phyloP scores from a whole-genome alignment of 2,113 vertebrate species.

The Leucoraja erinaceus region DNA sequence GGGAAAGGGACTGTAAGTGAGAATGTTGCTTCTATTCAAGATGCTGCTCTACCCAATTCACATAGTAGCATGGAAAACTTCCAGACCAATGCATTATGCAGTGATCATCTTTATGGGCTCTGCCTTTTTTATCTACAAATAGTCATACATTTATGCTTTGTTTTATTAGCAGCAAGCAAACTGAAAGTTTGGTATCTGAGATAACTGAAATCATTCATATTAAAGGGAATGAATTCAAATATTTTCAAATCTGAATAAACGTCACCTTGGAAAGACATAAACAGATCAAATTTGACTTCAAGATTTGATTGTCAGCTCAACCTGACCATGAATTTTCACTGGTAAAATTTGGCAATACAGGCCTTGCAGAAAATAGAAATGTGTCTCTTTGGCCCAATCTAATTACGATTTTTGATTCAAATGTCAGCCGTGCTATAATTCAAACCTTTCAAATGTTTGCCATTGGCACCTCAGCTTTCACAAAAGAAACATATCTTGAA shows the following conservation, averaged over 20 bases:
- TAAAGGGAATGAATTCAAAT: background rate
- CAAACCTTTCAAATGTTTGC: background rate
- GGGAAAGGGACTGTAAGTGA: background rate
- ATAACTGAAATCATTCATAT: background rate
- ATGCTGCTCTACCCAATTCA: background rate
- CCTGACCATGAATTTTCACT: background rate
- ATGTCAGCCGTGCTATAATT: slow-evolving; percentile 4
- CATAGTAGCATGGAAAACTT: background rate
- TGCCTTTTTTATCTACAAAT: background rate
- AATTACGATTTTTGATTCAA: background rate
- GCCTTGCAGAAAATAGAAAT: background rate
- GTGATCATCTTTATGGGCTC: background rate
- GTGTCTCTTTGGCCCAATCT: background rate
- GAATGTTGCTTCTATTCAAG: background rate
- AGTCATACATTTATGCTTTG: too few species aligned
- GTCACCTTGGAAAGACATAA: background rate
- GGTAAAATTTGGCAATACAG: background rate
- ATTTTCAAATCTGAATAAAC: background rate
- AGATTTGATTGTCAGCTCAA: background rate
- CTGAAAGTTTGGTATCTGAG: background rate
- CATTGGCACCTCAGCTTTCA: background rate
- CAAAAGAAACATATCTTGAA: slow-evolving; percentile 5
- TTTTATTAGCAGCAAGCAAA: background rate
- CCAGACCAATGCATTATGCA: background rate
- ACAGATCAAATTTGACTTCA: background rate